phyloP scores from a whole-genome alignment of 2,888 invertebrate species.

The Selenia dentaria region DNA sequence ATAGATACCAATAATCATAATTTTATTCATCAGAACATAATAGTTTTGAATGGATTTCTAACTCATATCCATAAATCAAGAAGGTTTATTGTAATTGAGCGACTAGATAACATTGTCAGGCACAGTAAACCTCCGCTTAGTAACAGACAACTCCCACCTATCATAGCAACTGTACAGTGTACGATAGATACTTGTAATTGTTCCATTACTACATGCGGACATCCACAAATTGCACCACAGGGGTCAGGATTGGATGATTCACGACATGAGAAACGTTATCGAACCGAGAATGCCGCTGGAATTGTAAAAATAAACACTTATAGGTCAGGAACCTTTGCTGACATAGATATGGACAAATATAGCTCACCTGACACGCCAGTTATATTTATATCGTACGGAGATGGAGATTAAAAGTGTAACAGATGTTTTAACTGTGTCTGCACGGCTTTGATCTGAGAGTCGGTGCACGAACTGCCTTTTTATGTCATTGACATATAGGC shows the following conservation, averaged over 20 bases:
- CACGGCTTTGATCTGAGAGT: not conserved
- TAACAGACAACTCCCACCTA: no score
- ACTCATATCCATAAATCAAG: no score
- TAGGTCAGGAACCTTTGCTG: constrained; percentile 38
- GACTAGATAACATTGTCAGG: no score
- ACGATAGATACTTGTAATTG: not conserved
- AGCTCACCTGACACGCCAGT: constrained; percentile 3
- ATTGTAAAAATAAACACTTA: constrained; percentile 38
- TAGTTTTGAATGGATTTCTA: no score
- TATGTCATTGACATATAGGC: not conserved
- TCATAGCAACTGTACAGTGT: constrained; percentile 1
- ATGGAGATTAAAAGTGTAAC: not conserved
- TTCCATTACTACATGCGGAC: constrained; percentile 12
- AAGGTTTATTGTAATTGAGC: no score
- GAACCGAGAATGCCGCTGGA: constrained; percentile 37
- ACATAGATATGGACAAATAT: constrained; percentile 26
- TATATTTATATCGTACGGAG: not conserved
- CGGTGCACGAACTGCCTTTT: not conserved
- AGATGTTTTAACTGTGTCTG: not conserved
- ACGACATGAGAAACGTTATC: constrained; percentile 43
- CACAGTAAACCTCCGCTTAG: no score
- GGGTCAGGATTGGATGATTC: constrained; percentile 56
- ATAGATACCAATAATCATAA: no score
- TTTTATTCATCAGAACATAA: no score
- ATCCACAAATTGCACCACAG: constrained; percentile 19